These are phyloP conservation scores for Cybosia mesomella DNA, from an alignment of 2,888 invertebrate genomes.

Conservation along the genomic window DNA sequence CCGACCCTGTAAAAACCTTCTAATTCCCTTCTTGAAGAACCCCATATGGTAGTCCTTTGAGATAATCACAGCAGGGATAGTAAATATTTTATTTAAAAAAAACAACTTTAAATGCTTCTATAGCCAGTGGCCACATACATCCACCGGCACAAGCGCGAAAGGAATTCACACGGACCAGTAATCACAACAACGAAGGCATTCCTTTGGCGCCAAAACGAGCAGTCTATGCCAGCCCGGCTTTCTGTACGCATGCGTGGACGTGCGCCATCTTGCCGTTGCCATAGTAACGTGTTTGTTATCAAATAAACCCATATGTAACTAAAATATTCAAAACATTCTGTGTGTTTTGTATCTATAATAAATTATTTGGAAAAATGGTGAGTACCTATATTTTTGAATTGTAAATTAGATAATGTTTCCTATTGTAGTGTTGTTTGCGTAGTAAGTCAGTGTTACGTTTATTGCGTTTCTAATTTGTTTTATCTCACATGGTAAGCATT, in stretches of 20 bases:
- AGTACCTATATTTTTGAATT: background rate
- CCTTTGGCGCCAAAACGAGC: constrained; percentile 79
- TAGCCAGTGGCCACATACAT: constrained; percentile 19
- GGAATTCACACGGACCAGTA: constrained; percentile 51
- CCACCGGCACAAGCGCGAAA: constrained; percentile 59
- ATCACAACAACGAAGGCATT: constrained; percentile 26
- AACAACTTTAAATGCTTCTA: background rate
- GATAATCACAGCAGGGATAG: too few relatives aligned
- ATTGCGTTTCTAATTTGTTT: constrained; percentile 30
- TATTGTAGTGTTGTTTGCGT: constrained; percentile 29
- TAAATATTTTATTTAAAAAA: too few relatives aligned
- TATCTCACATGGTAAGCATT: constrained; percentile 23
- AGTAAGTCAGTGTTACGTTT: constrained; percentile 35
- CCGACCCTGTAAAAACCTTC: too few relatives aligned
- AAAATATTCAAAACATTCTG: constrained; percentile 25
- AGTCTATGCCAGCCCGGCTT: constrained; percentile 65
- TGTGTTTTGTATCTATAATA: background rate
- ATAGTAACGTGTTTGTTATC: constrained; percentile 73
- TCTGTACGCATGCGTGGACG: constrained; percentile 70
- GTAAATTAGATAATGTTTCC: background rate
- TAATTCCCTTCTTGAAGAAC: too few relatives aligned
- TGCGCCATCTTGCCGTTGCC: constrained; percentile 71
- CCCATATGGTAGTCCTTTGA: too few relatives aligned
- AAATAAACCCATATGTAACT: constrained; percentile 58
- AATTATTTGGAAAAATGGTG: constrained; percentile 23